Evolutionary conservation across 2,797 vertebrate genomes (phyloP).

Genomic region (Syngnathus rostellatus): DNA sequence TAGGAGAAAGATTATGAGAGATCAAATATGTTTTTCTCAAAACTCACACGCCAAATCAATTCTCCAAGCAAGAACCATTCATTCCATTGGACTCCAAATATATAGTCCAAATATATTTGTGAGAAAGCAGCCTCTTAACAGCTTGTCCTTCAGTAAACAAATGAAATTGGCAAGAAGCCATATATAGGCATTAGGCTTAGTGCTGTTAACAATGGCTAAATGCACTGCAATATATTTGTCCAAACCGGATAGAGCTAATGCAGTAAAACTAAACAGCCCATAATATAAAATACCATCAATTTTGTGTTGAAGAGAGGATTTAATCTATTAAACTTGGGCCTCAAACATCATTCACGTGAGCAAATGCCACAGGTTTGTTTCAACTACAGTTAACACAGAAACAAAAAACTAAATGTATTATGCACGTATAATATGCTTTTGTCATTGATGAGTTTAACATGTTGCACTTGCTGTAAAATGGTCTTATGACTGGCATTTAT

Average conservation of each 20-base stretch:
- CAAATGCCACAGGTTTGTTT: not conserved
- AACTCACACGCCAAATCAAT: not conserved
- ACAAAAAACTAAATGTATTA: not conserved
- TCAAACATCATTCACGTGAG: not conserved
- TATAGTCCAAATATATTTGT: conserved; percentile 13
- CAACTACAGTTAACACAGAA: not conserved
- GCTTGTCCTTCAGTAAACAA: conserved; percentile 37
- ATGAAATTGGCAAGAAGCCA: conserved; percentile 39
- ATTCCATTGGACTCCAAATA: conserved; percentile 37
- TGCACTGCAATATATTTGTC: conserved; percentile 9
- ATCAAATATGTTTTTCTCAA: not conserved
- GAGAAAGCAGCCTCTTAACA: conserved; percentile 31
- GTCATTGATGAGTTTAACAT: not conserved
- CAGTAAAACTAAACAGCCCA: not conserved
- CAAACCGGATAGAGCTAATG: not conserved
- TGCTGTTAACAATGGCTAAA: conserved; percentile 29
- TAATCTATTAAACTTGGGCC: not conserved
- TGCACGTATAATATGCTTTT: not conserved
- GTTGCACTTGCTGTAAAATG: not conserved
- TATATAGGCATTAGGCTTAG: conserved; percentile 17
- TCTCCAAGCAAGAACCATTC: not conserved
- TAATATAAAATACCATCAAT: not conserved
- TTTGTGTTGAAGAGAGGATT: not conserved
- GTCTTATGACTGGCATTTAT: not conserved
- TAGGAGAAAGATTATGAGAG: not conserved